These are phyloP conservation scores for Glyphotaelius pellucidus DNA, from an alignment of 2,888 invertebrate genomes.

Conservation along the genomic window DNA sequence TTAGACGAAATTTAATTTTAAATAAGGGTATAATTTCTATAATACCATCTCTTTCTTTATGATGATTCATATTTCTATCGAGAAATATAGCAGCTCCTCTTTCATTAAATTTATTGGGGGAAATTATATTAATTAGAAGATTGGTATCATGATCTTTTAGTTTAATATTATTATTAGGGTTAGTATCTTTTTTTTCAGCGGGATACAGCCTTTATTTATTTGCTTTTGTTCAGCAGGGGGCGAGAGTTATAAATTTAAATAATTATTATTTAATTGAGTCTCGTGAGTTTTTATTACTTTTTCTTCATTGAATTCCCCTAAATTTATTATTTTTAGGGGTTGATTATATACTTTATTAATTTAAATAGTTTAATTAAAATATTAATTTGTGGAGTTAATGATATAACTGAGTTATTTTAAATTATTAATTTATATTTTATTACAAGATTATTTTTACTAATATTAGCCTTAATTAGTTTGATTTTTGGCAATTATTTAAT, in stretches of 20 bases:
- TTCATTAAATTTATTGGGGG: slow-evolving; percentile 82
- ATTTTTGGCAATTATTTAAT: slow-evolving; percentile 57
- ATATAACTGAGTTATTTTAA: slow-evolving; percentile 75
- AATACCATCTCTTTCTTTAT: slow-evolving; percentile 78
- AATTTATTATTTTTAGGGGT: slow-evolving; percentile 80
- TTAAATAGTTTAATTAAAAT: slow-evolving; percentile 84
- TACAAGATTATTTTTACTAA: slow-evolving; percentile 76
- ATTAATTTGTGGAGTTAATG: slow-evolving; percentile 82
- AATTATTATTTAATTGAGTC: slow-evolving; percentile 74
- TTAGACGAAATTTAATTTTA: slow-evolving; percentile 80
- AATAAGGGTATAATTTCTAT: slow-evolving; percentile 81
- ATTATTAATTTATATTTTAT: slow-evolving; percentile 76
- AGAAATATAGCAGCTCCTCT: slow-evolving; percentile 83
- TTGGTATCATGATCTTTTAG: slow-evolving; percentile 76
- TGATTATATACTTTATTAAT: slow-evolving; percentile 76
- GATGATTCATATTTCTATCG: slow-evolving; percentile 81
- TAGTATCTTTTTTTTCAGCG: slow-evolving; percentile 82
- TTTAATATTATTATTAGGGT: slow-evolving; percentile 76
- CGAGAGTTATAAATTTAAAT: slow-evolving; percentile 75
- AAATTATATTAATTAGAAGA: slow-evolving; percentile 81
- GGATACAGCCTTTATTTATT: slow-evolving; percentile 75
- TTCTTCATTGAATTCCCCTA: slow-evolving; percentile 81
- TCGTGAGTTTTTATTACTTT: slow-evolving; percentile 80
- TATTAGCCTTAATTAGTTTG: slow-evolving; percentile 71
- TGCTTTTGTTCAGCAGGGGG: slow-evolving; percentile 81